Percentiles rank a stretch among this genome's conserved stretches.
These are phyloP conservation scores for Proterorhinus semilunaris DNA, from an alignment of 2,113 vertebrate species.

Conservation along the genomic window DNA sequence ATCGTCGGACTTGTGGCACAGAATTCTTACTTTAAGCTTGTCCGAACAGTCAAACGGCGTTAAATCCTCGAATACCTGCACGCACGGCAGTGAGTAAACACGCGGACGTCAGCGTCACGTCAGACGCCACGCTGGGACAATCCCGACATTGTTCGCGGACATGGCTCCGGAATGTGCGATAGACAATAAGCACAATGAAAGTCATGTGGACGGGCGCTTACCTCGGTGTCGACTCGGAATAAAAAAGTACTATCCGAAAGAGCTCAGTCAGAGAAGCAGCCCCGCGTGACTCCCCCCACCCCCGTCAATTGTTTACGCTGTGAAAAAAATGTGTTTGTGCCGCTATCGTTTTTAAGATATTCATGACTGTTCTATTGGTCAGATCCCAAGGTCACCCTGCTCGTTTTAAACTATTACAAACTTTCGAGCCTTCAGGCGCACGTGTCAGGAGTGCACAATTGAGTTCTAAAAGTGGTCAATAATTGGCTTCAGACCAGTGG, in stretches of 20 bases:
- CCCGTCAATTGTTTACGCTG: too few relatives aligned
- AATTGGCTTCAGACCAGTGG: too few relatives aligned
- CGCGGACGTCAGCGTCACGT: background rate
- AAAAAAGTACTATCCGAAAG: background rate
- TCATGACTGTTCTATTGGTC: too few relatives aligned
- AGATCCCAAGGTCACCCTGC: too few relatives aligned
- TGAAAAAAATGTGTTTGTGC: too few relatives aligned
- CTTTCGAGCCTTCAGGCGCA: too few relatives aligned
- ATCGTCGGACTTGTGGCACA: background rate
- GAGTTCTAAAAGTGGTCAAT: too few relatives aligned
- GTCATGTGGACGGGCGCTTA: conserved; percentile 10
- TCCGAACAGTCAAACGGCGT: accelerated
- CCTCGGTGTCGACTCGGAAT: conserved; percentile 6
- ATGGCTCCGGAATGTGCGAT: conserved; percentile 32
- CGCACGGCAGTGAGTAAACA: background rate
- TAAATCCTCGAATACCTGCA: background rate
- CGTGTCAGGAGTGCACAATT: too few relatives aligned
- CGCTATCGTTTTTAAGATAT: too few relatives aligned
- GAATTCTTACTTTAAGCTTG: background rate
- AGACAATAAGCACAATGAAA: conserved; percentile 7
- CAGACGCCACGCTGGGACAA: background rate
- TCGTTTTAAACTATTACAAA: too few relatives aligned
- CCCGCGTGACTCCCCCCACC: background rate
- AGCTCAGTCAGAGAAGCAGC: background rate
- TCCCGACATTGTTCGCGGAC: background rate